Percentiles rank a stretch among this genome's conserved stretches.
phyloP scores from a whole-genome alignment of 2,888 invertebrate species.

The Caenorhabditis sinica region DNA sequence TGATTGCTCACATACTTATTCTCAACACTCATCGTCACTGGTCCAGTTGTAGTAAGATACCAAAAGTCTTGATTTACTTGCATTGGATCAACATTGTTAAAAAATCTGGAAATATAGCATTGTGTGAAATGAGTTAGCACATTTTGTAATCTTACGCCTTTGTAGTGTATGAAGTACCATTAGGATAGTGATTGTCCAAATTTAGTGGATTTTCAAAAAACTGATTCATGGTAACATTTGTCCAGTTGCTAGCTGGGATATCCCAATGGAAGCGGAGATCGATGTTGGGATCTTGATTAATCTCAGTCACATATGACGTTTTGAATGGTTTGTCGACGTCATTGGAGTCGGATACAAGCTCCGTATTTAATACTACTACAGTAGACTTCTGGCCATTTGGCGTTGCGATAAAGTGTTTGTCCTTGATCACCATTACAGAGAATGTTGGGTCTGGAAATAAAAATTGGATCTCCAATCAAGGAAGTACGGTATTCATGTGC shows the following conservation, averaged over 20 bases:
- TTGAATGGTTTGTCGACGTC: conserved; percentile 6
- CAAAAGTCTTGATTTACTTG: conserved; percentile 2
- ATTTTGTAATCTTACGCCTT: not conserved
- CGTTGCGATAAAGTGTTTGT: not conserved
- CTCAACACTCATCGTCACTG: conserved; percentile 6
- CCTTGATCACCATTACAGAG: conserved; percentile 3
- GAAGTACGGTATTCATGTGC: no score
- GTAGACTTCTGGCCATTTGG: not conserved
- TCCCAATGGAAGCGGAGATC: conserved; percentile 9
- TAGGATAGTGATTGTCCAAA: not conserved
- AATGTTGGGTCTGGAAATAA: conserved; percentile 7
- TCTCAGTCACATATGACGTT: not conserved
- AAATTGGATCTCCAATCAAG: no score
- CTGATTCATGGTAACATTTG: not conserved
- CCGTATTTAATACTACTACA: conserved; percentile 1
- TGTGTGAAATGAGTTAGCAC: not conserved
- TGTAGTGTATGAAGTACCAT: not conserved
- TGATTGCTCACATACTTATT: conserved; percentile 7
- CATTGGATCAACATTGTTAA: conserved; percentile 13
- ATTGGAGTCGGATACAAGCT: not conserved
- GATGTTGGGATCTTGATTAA: not conserved
- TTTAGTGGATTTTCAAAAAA: conserved; percentile 19
- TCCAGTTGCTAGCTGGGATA: not conserved
- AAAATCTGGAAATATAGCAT: not conserved
- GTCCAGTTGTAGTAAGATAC: not conserved